Conservation (phyloP, 2,888 invertebrate genomes). For the Metalampra italica region DNA sequence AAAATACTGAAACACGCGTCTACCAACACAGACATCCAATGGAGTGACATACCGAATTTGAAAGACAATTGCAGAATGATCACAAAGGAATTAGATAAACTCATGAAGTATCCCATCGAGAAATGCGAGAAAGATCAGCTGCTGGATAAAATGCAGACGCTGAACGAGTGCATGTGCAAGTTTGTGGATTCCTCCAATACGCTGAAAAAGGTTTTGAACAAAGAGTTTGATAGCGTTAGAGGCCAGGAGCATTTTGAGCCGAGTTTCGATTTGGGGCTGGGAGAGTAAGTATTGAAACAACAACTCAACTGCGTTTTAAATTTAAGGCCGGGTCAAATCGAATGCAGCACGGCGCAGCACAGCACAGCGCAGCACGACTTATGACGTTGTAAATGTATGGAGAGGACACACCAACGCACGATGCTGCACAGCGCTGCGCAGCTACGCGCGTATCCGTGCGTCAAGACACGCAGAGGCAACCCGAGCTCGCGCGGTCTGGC, state of each 20-base stretch:
- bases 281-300: conserved; percentile 58
- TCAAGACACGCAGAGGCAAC: too few species aligned
- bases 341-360: too few species aligned
- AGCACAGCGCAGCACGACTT: too few species aligned
- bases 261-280: conserved; percentile 49
- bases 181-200: conserved; percentile 61
- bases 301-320: background rate
- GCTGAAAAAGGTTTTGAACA: conserved; percentile 52
- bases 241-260: conserved; percentile 31
- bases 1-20: conserved; percentile 55
- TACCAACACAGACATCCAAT: conserved; percentile 51
- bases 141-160: conserved; percentile 51
- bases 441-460: too few species aligned
- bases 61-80: conserved; percentile 40
- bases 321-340: too few species aligned
- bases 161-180: conserved; percentile 65
- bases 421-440: too few species aligned
- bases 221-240: conserved; percentile 42
- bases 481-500: too few species aligned
- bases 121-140: conserved; percentile 38
- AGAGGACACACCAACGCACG: too few species aligned
- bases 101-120: conserved; percentile 35
- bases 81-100: conserved; percentile 43
- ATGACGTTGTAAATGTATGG: too few species aligned
- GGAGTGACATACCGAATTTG: conserved; percentile 42